Evolutionary conservation across 2,888 invertebrate species (phyloP).

Genomic region (Mantis religiosa): DNA sequence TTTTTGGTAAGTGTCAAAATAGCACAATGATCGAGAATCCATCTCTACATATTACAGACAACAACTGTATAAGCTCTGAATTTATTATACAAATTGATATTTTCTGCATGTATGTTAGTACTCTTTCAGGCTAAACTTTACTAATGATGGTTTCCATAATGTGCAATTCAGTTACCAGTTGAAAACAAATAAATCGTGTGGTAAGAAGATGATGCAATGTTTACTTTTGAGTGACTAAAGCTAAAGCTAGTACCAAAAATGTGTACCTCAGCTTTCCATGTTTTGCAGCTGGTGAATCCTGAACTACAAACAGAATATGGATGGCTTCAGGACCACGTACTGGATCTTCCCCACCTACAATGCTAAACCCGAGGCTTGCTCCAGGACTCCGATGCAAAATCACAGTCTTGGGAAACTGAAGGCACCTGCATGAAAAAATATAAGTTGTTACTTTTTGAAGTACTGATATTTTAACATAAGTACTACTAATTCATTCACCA

Average conservation of each 20-base stretch:
- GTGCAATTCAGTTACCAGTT: no score
- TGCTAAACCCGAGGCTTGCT: slow-evolving; percentile 47
- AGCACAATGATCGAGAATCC: no score
- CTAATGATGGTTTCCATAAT: no score
- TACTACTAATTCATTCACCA: no score
- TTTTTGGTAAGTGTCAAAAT: no score
- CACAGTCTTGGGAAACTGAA: slow-evolving; percentile 43
- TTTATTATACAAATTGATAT: no score
- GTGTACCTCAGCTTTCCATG: slow-evolving; percentile 38
- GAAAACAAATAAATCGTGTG: no score
- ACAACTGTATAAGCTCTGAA: no score
- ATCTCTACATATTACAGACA: no score
- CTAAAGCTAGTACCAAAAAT: background rate
- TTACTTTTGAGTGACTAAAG: background rate
- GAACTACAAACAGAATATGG: slow-evolving; percentile 47
- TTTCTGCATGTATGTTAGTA: no score
- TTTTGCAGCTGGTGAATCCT: slow-evolving; percentile 44
- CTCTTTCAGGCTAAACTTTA: no score
- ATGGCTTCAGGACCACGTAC: slow-evolving; percentile 44
- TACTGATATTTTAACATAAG: no score
- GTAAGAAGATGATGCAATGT: background rate
- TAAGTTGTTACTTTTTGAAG: background rate
- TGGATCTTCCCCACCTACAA: slow-evolving; percentile 47
- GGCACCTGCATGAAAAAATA: slow-evolving; percentile 31
- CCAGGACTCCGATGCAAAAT: slow-evolving; percentile 41